Percentiles rank a stretch among this genome's conserved stretches.
These are phyloP conservation scores for Archaeoteleia sp. DNA, from an alignment of 2,888 invertebrate genomes.

Conservation along the genomic window DNA sequence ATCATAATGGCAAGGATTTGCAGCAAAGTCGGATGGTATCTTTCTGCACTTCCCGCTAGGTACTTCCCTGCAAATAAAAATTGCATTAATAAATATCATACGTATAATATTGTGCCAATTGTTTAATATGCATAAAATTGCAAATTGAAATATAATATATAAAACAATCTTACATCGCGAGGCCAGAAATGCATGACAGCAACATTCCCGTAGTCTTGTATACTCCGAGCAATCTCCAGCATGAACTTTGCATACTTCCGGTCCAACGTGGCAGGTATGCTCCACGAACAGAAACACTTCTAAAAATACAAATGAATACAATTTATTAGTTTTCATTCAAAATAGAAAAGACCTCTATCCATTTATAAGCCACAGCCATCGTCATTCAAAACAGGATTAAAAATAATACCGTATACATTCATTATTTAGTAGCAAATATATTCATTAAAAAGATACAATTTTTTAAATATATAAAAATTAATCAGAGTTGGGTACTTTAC, in stretches of 20 bases:
- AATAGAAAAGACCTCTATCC: too few relatives aligned
- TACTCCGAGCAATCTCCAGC: slow-evolving; percentile 81
- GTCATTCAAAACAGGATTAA: too few relatives aligned
- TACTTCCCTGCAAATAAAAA: slow-evolving; percentile 67
- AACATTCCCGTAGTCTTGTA: slow-evolving; percentile 80
- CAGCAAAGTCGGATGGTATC: slow-evolving; percentile 17
- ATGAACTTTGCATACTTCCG: slow-evolving; percentile 78
- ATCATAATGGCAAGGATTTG: slow-evolving; percentile 58
- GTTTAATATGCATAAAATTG: slow-evolving; percentile 1
- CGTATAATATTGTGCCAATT: not conserved
- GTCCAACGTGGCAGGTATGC: slow-evolving; percentile 81
- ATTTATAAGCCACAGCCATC: too few relatives aligned
- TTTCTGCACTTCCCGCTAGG: slow-evolving; percentile 60
- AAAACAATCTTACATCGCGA: slow-evolving; percentile 77
- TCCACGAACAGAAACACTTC: slow-evolving; percentile 82
- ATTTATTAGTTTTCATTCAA: too few relatives aligned
- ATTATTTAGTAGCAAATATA: too few relatives aligned
- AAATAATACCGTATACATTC: too few relatives aligned
- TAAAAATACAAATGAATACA: too few relatives aligned
- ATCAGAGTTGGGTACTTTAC: too few relatives aligned
- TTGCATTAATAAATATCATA: slow-evolving; percentile 11
- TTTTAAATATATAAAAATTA: too few relatives aligned
- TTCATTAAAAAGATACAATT: too few relatives aligned
- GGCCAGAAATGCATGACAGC: slow-evolving; percentile 79
- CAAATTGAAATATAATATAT: slow-evolving; percentile 6